Conservation (phyloP, 2,888 invertebrate genomes). For the Caenorhabditis macrosperma region DNA sequence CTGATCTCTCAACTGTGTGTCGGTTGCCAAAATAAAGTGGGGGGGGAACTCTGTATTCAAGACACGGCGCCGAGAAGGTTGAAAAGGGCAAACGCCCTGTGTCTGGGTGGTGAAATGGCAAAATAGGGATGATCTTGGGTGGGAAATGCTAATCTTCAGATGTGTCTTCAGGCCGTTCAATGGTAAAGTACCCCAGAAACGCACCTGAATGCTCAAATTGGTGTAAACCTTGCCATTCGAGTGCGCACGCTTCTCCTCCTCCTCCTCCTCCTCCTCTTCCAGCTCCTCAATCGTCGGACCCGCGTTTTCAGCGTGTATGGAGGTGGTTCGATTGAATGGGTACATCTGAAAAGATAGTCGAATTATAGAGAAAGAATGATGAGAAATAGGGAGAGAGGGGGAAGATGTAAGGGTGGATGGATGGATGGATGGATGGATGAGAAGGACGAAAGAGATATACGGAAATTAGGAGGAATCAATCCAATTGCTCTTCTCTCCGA, state of each 20-base stretch:
- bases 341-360: slow-evolving; percentile 48
- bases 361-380: background rate
- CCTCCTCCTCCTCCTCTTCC: slow-evolving; percentile 14
- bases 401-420: no score
- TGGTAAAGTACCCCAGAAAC: background rate
- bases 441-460: background rate
- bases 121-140: no score
- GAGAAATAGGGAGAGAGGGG: background rate
- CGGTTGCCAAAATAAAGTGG: no score
- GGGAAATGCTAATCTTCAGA: no score
- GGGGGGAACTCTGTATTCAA: no score
- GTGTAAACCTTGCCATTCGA: slow-evolving; percentile 31
- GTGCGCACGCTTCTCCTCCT: background rate
- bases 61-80: no score
- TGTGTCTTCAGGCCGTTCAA: no score
- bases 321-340: slow-evolving; percentile 64
- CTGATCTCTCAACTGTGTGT: no score
- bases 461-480: slow-evolving; percentile 22
- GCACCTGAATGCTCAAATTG: slow-evolving; percentile 29
- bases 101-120: no score
- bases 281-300: slow-evolving; percentile 14
- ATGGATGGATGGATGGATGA: background rate
- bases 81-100: no score
- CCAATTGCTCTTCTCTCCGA: slow-evolving; percentile 19
- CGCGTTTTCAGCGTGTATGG: slow-evolving; percentile 53